Percentiles rank a stretch among this genome's conserved stretches.
Conservation (phyloP, 1,140 invertebrate genomes). For the Asbolus verrucosus region DNA sequence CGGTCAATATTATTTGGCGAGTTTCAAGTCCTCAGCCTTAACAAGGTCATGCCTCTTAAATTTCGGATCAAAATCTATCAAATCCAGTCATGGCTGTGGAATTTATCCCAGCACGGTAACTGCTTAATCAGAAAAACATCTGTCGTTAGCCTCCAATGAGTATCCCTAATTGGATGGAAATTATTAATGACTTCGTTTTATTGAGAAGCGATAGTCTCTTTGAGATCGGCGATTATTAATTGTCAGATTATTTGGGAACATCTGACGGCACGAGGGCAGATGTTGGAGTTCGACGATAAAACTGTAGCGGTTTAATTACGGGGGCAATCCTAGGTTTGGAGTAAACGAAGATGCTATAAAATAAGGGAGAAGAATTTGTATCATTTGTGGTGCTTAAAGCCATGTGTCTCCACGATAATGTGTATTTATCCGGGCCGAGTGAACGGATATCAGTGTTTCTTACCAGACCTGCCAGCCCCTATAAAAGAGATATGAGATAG, state of each 20-base stretch:
- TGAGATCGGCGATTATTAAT: constrained; percentile 21
- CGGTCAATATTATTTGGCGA: too few relatives aligned
- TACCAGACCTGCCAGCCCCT: neutral
- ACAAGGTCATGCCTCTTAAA: neutral
- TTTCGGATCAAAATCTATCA: neutral
- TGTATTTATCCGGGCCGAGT: constrained; percentile 11
- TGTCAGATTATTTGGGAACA: too few relatives aligned
- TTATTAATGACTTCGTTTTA: constrained; percentile 24
- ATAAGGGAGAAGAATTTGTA: constrained; percentile 5
- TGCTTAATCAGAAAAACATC: constrained; percentile 9
- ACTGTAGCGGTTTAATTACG: constrained; percentile 2
- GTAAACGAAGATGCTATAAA: constrained; percentile 5
- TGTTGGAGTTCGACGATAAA: neutral
- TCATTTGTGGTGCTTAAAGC: constrained; percentile 20
- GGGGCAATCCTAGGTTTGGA: neutral
- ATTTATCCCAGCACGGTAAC: constrained; percentile 9
- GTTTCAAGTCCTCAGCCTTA: too few relatives aligned
- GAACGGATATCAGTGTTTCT: neutral
- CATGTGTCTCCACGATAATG: constrained; percentile 25
- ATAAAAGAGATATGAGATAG: neutral
- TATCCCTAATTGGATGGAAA: constrained; percentile 3
- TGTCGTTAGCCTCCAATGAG: constrained; percentile 17
- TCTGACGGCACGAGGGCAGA: constrained; percentile 18
- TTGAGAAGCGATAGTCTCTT: constrained; percentile 11
- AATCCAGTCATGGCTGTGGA: neutral